These are phyloP conservation scores for Andrena camellia DNA, from an alignment of 2,888 invertebrate genomes.

Conservation along the genomic window DNA sequence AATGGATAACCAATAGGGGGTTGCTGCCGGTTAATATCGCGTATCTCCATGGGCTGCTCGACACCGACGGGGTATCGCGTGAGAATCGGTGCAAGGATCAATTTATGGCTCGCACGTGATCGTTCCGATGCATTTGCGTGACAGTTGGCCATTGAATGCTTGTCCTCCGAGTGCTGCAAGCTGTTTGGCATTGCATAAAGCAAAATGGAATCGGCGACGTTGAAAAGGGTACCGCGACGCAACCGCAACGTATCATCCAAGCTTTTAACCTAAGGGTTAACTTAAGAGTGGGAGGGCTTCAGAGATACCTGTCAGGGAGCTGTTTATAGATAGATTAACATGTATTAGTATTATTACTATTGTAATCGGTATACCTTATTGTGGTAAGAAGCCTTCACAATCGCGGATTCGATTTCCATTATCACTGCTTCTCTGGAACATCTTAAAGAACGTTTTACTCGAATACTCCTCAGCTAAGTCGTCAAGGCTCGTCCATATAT, in stretches of 20 bases:
- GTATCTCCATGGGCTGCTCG: constrained; percentile 17
- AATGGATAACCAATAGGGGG: constrained; percentile 29
- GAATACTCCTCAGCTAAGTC: neutral
- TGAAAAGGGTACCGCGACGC: neutral
- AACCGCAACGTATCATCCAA: too few relatives aligned
- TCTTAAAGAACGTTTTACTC: too few relatives aligned
- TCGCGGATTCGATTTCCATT: neutral
- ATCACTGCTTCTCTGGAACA: neutral
- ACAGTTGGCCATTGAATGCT: constrained; percentile 37
- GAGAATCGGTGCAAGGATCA: constrained; percentile 60
- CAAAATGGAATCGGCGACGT: neutral
- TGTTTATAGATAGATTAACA: too few relatives aligned
- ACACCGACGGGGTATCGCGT: constrained; percentile 49
- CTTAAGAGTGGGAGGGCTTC: too few relatives aligned
- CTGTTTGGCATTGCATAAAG: neutral
- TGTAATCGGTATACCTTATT: too few relatives aligned
- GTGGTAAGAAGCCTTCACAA: neutral
- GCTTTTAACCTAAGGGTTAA: too few relatives aligned
- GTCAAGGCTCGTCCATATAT: neutral
- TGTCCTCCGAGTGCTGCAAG: neutral
- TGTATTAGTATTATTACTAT: too few relatives aligned
- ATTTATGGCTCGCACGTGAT: constrained; percentile 55
- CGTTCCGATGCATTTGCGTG: constrained; percentile 55
- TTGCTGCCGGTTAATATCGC: constrained; percentile 27
- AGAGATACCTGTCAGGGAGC: too few relatives aligned